Evolutionary conservation across 2,888 invertebrate species (phyloP), one percentile per base, ranked within the genome.

Genomic region (Digitonthophagus gazella): DNA sequence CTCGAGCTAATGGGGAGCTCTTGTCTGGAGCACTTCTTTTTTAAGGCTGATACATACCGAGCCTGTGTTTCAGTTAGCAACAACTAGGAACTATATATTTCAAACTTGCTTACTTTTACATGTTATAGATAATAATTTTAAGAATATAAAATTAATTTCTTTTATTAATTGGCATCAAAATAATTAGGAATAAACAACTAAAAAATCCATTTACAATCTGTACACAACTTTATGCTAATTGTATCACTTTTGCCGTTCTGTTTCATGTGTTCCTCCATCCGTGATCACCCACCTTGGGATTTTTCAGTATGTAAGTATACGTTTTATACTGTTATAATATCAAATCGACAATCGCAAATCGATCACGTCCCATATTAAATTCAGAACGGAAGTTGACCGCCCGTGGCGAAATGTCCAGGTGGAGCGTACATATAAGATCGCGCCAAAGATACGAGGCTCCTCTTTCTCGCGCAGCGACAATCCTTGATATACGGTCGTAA

Each of bases 291-390:
- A 61, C 61, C 57, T 16, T 64, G 22, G 67, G 67, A 65, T 67
- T 61, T 69, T 65, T 64, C 69, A 71, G 71, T 71, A 71, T 67
- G 71, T 71, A 71, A 71, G 71, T 71, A 71, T 71, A 64, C 64
- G 65, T 65, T 58, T 65, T 71, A 3, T 56, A 69, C 69, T 71
- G 67, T 69, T 71, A 65, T 69, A 16, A 64, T 69, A 58, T 69
- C 64, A 58, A 64, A 58, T 67, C 71, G 15, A 58, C 58, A 15
- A 44, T 3, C 19, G n/a, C 61, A n/a, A 61, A 19, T 61, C 20
- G 20, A 61, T 61, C 61, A 61, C 18, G 20, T 61, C 20, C 15
- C 16, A 16, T 57, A 16, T 16, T 18, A 61, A 61, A 61, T 61
- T 61, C 20, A 18, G 61, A 61, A 1, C 61, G 61, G 61, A 61